Evolutionary conservation across 1,140 invertebrate species (phyloP).

Genomic region (Phocides pigmalion): DNA sequence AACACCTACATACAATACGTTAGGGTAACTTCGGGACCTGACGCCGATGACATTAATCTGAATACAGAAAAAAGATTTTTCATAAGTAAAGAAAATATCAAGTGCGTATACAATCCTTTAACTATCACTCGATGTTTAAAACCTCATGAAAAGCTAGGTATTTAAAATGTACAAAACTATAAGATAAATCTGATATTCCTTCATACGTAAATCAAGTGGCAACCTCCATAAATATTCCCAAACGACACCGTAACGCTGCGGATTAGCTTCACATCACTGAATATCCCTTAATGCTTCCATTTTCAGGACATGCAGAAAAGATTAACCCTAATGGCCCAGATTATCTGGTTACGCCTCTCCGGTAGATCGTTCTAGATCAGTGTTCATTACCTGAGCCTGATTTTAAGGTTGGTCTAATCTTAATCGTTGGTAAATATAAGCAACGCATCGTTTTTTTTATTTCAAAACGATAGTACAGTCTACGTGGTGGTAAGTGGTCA

Average conservation of each 20-base stretch:
- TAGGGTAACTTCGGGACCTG: too few relatives aligned
- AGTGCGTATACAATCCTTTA: too few relatives aligned
- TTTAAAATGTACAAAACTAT: not conserved
- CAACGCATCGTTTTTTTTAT: too few relatives aligned
- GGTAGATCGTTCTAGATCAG: conserved; percentile 5
- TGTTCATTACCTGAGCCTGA: not conserved
- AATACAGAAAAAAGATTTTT: too few relatives aligned
- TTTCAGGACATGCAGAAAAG: conserved; percentile 26
- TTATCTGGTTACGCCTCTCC: conserved; percentile 11
- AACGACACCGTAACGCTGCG: conserved; percentile 26
- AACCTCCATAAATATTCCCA: conserved; percentile 25
- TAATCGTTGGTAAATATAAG: not conserved
- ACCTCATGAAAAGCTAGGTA: not conserved
- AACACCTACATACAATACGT: too few relatives aligned
- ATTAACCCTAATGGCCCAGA: conserved; percentile 22
- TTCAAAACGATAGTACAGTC: too few relatives aligned
- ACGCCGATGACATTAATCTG: too few relatives aligned
- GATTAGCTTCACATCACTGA: conserved; percentile 29
- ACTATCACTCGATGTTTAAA: not conserved
- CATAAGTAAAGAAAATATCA: too few relatives aligned
- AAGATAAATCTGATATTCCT: not conserved
- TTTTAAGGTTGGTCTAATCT: not conserved
- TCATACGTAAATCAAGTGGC: conserved; percentile 22
- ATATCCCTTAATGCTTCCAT: conserved; percentile 23
- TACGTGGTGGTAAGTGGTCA: too few relatives aligned